Evolutionary conservation across 2,888 invertebrate species (phyloP), one percentile per base, ranked within the genome.

Genomic region (Lissonota sp.): DNA sequence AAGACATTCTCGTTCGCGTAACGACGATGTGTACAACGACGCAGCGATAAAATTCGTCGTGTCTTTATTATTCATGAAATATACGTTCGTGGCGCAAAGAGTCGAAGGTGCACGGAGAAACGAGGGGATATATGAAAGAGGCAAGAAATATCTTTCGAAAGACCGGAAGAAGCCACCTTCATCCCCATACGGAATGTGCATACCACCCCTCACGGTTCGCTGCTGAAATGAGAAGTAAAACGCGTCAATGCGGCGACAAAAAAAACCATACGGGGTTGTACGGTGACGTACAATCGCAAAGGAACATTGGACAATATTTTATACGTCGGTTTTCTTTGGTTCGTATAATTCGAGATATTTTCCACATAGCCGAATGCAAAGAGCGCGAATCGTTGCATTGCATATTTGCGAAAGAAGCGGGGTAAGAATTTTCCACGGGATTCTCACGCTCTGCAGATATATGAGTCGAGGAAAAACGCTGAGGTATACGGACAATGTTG

Each of bases 11-110:
- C 42, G 39, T 66, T 37, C 64, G 7, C 44, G 58, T 12, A 49
- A 49, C 49, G 39, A 49, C 49, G 46, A 40, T 51, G 58, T 44
- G 14, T 53, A 16, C 55, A 76, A 51, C 53, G 75, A 55, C 12
- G 7, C 40, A 8, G 69, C 14, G 69, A 76, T 69, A 76, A 76
- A 76, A 53, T 62, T 49, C 62, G 58, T 49, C 40, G 67, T 62
- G 16, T 62, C 44, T 63, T 76, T 69, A 62, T 69, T 69, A 76
- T 76, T 76, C 76, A 76, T 76, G 46, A 62, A 55, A 69, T 55
- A 14, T 12, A 51, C 14, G 26, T 26, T 26, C 51, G 44, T 26
- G 53, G 37, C 14, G 14, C 62, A 53, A 60, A 67, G 49, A 60
- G 49, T 14, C 71, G 49, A 40, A 49, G 46, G 42, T 37, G 53